Percentiles rank a stretch among this genome's conserved stretches.
These are phyloP conservation scores for Loris lydekkerianus DNA, from an alignment of 2,797 vertebrate genomes.

Conservation along the genomic window DNA sequence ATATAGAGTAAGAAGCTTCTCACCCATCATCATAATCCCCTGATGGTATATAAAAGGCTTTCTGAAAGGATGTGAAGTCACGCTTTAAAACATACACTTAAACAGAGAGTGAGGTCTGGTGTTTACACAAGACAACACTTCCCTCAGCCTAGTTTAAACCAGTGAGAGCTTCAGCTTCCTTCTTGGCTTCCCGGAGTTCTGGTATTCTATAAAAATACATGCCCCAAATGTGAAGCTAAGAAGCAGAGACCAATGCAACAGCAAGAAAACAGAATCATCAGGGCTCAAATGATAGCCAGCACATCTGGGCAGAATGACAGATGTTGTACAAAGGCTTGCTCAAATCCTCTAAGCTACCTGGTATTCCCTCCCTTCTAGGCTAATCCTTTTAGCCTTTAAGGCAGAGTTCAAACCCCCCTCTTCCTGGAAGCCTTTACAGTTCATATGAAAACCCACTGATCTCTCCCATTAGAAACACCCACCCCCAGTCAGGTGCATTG, in stretches of 20 bases:
- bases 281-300: not conserved
- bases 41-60: slow-evolving; percentile 1
- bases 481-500: not conserved
- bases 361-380: not conserved
- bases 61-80: slow-evolving; percentile 45
- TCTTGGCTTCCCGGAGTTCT: not conserved
- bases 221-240: not conserved
- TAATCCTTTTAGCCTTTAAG: slow-evolving; percentile 56
- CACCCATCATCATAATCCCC: not conserved
- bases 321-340: slow-evolving; percentile 7
- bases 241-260: not conserved
- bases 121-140: not conserved
- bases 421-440: not conserved
- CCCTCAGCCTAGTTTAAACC: not conserved
- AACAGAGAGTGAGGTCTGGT: not conserved
- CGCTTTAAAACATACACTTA: slow-evolving; percentile 41
- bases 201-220: not conserved
- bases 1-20: slow-evolving; percentile 18
- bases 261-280: not conserved
- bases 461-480: not conserved
- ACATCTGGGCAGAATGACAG: not conserved
- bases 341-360: slow-evolving; percentile 47
- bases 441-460: not conserved
- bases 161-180: not conserved
- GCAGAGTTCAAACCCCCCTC: not conserved